A percentile compares a stretch with the other conserved stretches of the same genome.
Evolutionary conservation across 1,140 invertebrate genomes (phyloP).

Genomic region (Pollicipes pollicipes): DNA sequence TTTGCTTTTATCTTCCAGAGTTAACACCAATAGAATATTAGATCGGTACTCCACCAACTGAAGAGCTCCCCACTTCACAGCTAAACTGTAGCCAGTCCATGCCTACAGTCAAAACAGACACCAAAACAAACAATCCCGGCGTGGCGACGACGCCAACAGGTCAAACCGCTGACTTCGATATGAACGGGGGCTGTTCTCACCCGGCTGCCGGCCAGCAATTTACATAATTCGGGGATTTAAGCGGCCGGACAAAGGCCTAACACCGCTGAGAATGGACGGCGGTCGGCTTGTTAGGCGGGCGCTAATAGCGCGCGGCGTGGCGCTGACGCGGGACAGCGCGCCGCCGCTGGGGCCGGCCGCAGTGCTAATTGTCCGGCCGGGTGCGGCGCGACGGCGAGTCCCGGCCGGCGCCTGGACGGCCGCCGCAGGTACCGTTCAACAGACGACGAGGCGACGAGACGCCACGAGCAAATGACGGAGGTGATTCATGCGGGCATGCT

Average conservation of each 20-base stretch:
- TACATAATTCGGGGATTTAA: slow-evolving; percentile 1
- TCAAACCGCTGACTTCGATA: not conserved
- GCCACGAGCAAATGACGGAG: too few relatives aligned
- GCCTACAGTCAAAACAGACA: too few relatives aligned
- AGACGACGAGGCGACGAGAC: not conserved
- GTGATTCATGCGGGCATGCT: too few relatives aligned
- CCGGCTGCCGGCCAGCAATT: not conserved
- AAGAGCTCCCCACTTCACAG: too few relatives aligned
- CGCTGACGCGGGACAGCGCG: too few relatives aligned
- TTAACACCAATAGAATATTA: too few relatives aligned
- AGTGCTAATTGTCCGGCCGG: not conserved
- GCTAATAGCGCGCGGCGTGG: not conserved
- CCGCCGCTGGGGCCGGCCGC: too few relatives aligned
- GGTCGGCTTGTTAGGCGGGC: not conserved
- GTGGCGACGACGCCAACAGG: not conserved
- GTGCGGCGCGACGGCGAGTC: not conserved
- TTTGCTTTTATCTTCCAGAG: too few relatives aligned
- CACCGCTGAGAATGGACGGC: not conserved
- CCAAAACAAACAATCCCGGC: not conserved
- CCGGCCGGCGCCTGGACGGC: too few relatives aligned
- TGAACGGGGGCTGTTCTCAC: not conserved
- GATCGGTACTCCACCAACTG: too few relatives aligned
- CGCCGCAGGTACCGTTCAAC: not conserved
- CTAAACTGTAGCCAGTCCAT: too few relatives aligned
- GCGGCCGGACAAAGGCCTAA: not conserved